Conservation (phyloP, 37 sponge, comb jelly and placozoan species). For the Aphrocallistes beatrix region DNA sequence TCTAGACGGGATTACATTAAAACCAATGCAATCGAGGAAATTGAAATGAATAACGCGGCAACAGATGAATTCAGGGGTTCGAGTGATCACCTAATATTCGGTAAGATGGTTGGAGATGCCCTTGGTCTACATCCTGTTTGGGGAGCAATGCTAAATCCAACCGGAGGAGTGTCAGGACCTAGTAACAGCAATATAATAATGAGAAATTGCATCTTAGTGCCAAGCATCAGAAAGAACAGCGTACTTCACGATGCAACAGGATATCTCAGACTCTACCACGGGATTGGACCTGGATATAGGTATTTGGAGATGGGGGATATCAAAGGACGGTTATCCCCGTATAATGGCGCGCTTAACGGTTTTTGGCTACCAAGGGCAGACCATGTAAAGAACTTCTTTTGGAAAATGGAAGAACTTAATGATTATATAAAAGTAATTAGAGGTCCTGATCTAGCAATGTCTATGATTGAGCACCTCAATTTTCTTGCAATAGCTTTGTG, state of each 20-base stretch:
- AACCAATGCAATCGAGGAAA: not conserved
- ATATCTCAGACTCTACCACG: not conserved
- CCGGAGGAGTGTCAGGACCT: not conserved
- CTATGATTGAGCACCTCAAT: not conserved
- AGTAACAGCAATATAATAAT: not conserved
- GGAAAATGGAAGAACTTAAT: not conserved
- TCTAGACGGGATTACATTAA: not conserved
- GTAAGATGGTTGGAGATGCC: conserved; percentile 13
- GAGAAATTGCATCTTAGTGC: not conserved
- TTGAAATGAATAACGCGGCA: not conserved
- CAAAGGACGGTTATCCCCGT: not conserved
- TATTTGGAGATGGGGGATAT: not conserved
- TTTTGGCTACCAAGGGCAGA: not conserved
- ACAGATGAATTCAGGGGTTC: not conserved
- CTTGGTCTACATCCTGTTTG: not conserved
- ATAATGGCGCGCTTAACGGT: not conserved
- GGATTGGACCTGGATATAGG: not conserved
- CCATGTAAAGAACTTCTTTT: not conserved
- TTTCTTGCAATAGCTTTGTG: no score
- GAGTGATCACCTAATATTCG: not conserved
- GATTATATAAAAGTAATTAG: not conserved
- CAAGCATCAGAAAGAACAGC: not conserved
- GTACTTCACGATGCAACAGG: not conserved
- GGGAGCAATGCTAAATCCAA: not conserved
- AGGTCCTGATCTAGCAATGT: not conserved